Base-by-base conservation (phyloP, 2,888 invertebrate species). In the Chrysolina oricalcia region DNA sequence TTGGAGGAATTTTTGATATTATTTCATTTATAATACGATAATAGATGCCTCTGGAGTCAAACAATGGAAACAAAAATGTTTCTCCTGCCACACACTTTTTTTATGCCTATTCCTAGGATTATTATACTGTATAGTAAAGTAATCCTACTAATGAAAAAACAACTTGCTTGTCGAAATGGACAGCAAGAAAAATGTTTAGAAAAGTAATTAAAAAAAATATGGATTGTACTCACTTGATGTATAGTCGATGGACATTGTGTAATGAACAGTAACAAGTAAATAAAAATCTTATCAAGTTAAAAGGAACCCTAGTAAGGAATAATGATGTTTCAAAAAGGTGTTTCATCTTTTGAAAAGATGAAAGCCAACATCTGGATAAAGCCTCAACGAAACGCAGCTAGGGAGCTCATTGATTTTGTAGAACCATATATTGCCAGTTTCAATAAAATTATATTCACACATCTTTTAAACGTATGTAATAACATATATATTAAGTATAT, bases 361-460 rank as follows among this genome's bases (percentile, higher is more conserved):
- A 53, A 21, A 53, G 21, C 19, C 21, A 9, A 53, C 19, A 48
- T 35, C 35, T 35, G 6, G 8, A 35, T 35, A 1, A 48, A 17
- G 17, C 17, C 10, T 21, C 21, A 4, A 50, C 10, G n/a, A 40
- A 74, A 65, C 43, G 27, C 82, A 84, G 84, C 82, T 78, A 82
- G 85, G 85, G 83, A 85, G 84, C 78, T 76, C 35, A 81, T 78
- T 75, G 79, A 81, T 81, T 83, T 81, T 84, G 84, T 85, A 85
- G 82, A 85, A 85, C 85, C 85, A 87, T 87, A 59, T 27, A 87
- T 87, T 86, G 87, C 87, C 86, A 86, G 86, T 85, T 85, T 82
- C 74, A 74, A 81, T 81, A 84, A 85, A 73, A 76, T 64, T 86
- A 86, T 86, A 87, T 87, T 88, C 84, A 88, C 87, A 87, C 86